These are phyloP conservation scores for Agrotis puta DNA, from an alignment of 2,888 invertebrate genomes.

Conservation along the genomic window DNA sequence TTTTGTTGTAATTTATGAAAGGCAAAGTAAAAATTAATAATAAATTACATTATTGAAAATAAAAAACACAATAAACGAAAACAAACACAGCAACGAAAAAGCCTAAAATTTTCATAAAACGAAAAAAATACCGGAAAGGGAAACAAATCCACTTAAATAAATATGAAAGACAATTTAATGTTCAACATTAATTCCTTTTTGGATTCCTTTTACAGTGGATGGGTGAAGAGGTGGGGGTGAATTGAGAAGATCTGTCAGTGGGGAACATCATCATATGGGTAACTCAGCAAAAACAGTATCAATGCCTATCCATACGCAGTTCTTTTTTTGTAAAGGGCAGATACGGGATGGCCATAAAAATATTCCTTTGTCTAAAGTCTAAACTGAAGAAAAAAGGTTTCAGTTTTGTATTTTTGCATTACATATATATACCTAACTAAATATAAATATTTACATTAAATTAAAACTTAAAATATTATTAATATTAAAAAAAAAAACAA, in stretches of 20 bases:
- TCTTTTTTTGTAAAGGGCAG: not conserved
- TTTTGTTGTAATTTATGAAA: not conserved
- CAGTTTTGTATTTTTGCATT: too few relatives aligned
- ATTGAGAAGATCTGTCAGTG: constrained; percentile 12
- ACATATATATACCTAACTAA: too few relatives aligned
- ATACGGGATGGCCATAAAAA: not conserved
- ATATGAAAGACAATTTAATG: constrained; percentile 43
- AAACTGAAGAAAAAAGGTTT: too few relatives aligned
- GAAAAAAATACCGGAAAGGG: constrained; percentile 9
- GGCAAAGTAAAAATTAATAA: too few relatives aligned
- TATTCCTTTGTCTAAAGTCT: too few relatives aligned
- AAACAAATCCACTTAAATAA: constrained; percentile 36
- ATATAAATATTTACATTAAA: too few relatives aligned
- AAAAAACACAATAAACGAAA: too few relatives aligned
- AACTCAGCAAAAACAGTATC: not conserved
- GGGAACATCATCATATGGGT: constrained; percentile 14
- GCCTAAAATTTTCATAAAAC: constrained; percentile 1
- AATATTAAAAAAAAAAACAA: too few relatives aligned
- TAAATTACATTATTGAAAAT: too few relatives aligned
- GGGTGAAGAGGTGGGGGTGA: constrained; percentile 8
- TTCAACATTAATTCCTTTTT: constrained; percentile 61
- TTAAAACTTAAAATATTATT: too few relatives aligned
- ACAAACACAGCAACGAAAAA: too few relatives aligned
- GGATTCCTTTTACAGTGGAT: constrained; percentile 35
- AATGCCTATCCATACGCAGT: too few relatives aligned